Base-by-base conservation (phyloP, 2,888 invertebrate genomes). In the Pegoplata infirma region DNA sequence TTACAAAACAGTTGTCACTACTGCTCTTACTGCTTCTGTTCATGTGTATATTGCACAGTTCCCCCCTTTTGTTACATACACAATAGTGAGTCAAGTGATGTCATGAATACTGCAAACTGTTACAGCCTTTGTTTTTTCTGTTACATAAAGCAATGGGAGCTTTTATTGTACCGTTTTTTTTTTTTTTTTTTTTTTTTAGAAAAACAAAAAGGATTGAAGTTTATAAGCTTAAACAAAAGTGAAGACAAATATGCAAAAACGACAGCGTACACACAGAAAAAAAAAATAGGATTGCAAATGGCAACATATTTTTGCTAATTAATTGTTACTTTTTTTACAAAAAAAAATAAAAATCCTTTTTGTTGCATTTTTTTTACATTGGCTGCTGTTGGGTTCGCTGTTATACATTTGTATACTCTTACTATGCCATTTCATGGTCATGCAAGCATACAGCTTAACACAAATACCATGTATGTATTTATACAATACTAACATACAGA, bases 261-360 rank as follows among this genome's bases (percentile, higher is more conserved):
- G 3, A 40, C n/a, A n/a, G n/a, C n/a, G 3, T 12, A 32, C n/a
- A n/a, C 5, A 32, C 32, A 58, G 58, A 14, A 51, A 61, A 16
- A 53, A 17, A 55, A 53, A 56, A 63, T 59, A 25, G 59, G 61
- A 68, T 73, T 73, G 46, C 53, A 76, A 80, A 67, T 69, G 71
- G 71, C 78, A 81, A 78, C 82, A 82, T 82, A 81, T 80, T 80
- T 82, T 80, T 81, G 74, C 81, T 81, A 83, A 83, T 83, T 82
- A 83, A 83, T 83, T 82, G 81, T 76, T 71, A 74, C 74, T 79
- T 55, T 74, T n/a, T 77, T 56, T 58, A 32, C 14, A 51, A 51
- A 21, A 25, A n/a, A 44, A 40, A 49, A 36, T 12, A 25, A 28
- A 4, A 28, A 2, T 40, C 17, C 7, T n/a, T 21, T 40, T 44